Conservation (phyloP, 2,888 invertebrate species). For the Blastobasis lacticolella region DNA sequence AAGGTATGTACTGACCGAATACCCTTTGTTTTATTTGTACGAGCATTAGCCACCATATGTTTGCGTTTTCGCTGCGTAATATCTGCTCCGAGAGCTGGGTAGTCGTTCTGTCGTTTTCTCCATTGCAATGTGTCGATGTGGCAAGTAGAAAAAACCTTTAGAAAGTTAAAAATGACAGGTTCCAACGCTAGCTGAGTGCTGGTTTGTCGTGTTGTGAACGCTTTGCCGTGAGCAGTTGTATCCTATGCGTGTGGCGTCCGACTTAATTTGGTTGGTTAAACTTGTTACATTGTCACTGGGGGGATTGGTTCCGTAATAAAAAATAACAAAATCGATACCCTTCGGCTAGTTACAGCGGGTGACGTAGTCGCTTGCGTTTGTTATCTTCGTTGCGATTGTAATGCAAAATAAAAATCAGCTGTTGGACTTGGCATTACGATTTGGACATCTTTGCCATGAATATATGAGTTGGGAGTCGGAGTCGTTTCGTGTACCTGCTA, state of each 20-base stretch:
- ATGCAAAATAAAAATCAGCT: constrained; percentile 20
- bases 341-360: too few relatives aligned
- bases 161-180: constrained; percentile 38
- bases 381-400: not conserved
- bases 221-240: constrained; percentile 1
- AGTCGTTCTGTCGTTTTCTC: not conserved
- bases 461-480: too few relatives aligned
- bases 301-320: not conserved
- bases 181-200: constrained; percentile 20
- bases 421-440: constrained; percentile 6
- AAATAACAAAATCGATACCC: not conserved
- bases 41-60: constrained; percentile 38
- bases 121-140: not conserved
- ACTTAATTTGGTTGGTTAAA: constrained; percentile 19
- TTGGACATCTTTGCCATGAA: constrained; percentile 7
- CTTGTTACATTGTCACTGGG: constrained; percentile 8
- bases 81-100: not conserved
- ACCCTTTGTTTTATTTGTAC: constrained; percentile 33
- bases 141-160: constrained; percentile 24
- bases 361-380: too few relatives aligned
- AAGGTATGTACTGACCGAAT: constrained; percentile 39
- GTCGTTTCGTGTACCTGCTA: not conserved
- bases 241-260: constrained; percentile 10
- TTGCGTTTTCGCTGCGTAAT: constrained; percentile 24
- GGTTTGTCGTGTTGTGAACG: constrained; percentile 18